Percentiles rank a stretch among this genome's conserved stretches.
phyloP scores from a whole-genome alignment of 2,113 vertebrate genomes.

The Gavialis gangeticus region DNA sequence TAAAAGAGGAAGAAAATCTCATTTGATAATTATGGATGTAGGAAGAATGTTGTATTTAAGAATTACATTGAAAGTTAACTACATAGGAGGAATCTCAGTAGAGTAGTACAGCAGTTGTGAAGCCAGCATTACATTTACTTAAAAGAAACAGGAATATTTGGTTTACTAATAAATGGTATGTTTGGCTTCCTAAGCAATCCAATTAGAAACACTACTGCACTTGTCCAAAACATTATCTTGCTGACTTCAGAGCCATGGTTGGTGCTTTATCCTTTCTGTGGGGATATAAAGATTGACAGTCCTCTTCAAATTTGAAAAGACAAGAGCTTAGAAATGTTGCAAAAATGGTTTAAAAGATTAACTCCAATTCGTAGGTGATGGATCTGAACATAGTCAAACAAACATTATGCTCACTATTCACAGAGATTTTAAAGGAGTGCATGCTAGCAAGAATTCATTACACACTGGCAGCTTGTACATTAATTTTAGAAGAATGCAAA shows the following conservation, averaged over 20 bases:
- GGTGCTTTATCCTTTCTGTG: not conserved
- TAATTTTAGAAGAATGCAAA: not conserved
- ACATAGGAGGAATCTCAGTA: not conserved
- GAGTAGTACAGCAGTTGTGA: not conserved
- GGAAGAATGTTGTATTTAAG: slow-evolving; percentile 19
- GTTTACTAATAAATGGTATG: not conserved
- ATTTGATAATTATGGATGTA: slow-evolving; percentile 16
- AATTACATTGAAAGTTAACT: slow-evolving; percentile 38
- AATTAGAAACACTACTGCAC: not conserved
- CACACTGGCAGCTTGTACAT: not conserved
- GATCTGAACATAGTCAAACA: not conserved
- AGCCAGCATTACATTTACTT: not conserved
- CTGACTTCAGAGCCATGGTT: not conserved
- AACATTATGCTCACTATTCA: not conserved
- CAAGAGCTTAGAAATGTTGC: not conserved
- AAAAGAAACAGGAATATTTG: not conserved
- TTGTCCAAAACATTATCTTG: not conserved
- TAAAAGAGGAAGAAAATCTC: not conserved
- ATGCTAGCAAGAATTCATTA: not conserved
- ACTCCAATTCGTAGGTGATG: not conserved
- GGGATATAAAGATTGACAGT: not conserved
- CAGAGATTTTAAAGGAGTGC: not conserved
- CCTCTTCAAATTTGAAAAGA: not conserved
- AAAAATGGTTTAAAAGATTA: not conserved
- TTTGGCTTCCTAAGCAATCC: not conserved